Percentiles rank a stretch among this genome's conserved stretches.
These are phyloP conservation scores for Condylura cristata DNA, from an alignment of 2,113 vertebrate genomes.

Conservation along the genomic window DNA sequence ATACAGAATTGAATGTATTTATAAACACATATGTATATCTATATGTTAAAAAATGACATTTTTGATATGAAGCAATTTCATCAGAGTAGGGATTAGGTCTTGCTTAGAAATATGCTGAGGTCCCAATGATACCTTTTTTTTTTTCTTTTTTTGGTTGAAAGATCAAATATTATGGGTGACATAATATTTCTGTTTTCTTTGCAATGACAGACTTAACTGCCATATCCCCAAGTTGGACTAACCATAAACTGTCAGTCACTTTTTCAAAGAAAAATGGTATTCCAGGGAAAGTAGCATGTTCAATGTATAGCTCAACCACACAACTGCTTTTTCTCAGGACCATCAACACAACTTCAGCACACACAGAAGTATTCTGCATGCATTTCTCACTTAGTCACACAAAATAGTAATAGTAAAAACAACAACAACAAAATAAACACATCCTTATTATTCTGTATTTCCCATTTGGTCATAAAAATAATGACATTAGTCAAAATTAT, in stretches of 20 bases:
- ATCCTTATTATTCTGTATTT: too few relatives aligned
- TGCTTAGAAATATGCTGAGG: not conserved
- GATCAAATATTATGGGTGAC: not conserved
- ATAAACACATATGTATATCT: not conserved
- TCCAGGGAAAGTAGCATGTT: not conserved
- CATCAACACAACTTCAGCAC: not conserved
- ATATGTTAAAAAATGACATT: not conserved
- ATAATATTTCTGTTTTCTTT: not conserved
- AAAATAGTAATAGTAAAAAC: too few relatives aligned
- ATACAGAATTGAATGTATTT: not conserved
- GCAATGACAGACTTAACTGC: not conserved
- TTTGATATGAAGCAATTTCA: slow-evolving; percentile 4
- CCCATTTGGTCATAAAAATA: not conserved
- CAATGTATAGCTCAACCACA: not conserved
- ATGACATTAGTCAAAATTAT: not conserved
- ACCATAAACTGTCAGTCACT: not conserved
- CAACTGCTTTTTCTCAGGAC: not conserved
- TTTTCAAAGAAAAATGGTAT: not conserved
- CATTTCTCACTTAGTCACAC: not conserved
- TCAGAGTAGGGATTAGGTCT: not conserved
- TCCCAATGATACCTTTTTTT: not conserved
- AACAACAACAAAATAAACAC: too few relatives aligned
- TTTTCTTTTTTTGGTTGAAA: not conserved
- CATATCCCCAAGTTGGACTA: not conserved
- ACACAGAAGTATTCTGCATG: not conserved